Evolutionary conservation across 1,140 invertebrate genomes (phyloP).

Genomic region (Brachionus rubens): DNA sequence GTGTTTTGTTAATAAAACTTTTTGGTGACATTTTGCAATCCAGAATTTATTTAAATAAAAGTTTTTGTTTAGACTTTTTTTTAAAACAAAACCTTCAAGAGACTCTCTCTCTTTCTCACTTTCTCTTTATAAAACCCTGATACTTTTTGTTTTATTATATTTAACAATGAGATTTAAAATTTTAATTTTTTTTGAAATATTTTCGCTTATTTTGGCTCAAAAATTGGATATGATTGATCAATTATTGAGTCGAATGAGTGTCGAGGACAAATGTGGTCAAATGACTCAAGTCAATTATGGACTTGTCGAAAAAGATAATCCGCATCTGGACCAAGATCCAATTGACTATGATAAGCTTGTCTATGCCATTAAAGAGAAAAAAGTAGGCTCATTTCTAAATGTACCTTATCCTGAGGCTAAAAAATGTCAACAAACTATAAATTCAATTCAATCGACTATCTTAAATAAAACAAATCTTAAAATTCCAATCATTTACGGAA

Average conservation of each 20-base stretch:
- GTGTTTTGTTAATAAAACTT: too few relatives aligned
- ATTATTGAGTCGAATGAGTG: neutral
- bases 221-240: too few relatives aligned
- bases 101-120: too few relatives aligned
- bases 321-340: neutral
- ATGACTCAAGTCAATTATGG: constrained; percentile 26
- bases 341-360: neutral
- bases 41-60: too few relatives aligned
- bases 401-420: neutral
- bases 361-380: neutral
- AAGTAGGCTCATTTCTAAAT: constrained; percentile 27
- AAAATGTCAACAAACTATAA: neutral
- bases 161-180: too few relatives aligned
- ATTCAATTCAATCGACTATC: neutral
- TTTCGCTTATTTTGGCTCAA: too few relatives aligned
- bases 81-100: too few relatives aligned
- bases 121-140: too few relatives aligned
- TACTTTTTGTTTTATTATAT: too few relatives aligned
- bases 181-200: too few relatives aligned
- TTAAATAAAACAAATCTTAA: neutral
- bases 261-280: constrained; percentile 39
- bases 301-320: neutral
- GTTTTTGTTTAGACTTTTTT: too few relatives aligned
- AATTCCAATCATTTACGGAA: constrained; percentile 23
- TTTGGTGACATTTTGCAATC: too few relatives aligned